Conservation (phyloP, 2,113 vertebrate species). For the Sylvilagus bachmani region DNA sequence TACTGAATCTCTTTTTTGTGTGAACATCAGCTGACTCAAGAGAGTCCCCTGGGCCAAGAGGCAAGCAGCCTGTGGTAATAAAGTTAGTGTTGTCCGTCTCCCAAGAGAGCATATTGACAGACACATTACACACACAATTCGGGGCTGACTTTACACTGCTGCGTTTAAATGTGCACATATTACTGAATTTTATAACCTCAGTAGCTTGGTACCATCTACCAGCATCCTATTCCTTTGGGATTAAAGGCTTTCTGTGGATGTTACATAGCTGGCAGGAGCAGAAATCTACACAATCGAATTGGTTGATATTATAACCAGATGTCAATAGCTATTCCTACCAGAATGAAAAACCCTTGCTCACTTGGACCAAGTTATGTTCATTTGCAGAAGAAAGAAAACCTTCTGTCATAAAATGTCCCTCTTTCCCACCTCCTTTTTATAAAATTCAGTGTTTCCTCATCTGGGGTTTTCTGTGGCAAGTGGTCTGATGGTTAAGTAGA, state of each 20-base stretch:
- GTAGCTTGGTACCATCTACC: constrained; percentile 81
- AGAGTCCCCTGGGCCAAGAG: constrained; percentile 53
- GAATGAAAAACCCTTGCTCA: constrained; percentile 74
- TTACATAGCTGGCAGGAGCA: constrained; percentile 80
- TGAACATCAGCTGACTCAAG: constrained; percentile 82
- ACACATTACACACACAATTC: constrained; percentile 84
- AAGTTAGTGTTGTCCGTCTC: constrained; percentile 84
- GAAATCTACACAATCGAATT: constrained; percentile 83
- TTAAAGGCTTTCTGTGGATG: constrained; percentile 76
- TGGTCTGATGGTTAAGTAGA: constrained; percentile 6
- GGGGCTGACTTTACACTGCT: constrained; percentile 84
- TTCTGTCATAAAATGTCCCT: neutral
- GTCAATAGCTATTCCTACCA: constrained; percentile 78
- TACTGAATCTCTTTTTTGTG: constrained; percentile 83
- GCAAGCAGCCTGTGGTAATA: constrained; percentile 79
- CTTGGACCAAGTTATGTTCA: constrained; percentile 70
- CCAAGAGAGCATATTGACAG: constrained; percentile 83
- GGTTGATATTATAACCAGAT: constrained; percentile 83
- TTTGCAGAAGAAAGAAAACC: constrained; percentile 21
- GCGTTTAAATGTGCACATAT: constrained; percentile 83
- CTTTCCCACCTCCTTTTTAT: neutral
- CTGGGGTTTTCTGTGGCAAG: constrained; percentile 47
- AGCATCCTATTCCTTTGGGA: constrained; percentile 80
- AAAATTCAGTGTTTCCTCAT: constrained; percentile 1
- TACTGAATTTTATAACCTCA: constrained; percentile 82